A percentile compares a stretch with the other conserved stretches of the same genome.
Conservation (phyloP, 2,797 vertebrate species). For the Cirrhinus molitorella region DNA sequence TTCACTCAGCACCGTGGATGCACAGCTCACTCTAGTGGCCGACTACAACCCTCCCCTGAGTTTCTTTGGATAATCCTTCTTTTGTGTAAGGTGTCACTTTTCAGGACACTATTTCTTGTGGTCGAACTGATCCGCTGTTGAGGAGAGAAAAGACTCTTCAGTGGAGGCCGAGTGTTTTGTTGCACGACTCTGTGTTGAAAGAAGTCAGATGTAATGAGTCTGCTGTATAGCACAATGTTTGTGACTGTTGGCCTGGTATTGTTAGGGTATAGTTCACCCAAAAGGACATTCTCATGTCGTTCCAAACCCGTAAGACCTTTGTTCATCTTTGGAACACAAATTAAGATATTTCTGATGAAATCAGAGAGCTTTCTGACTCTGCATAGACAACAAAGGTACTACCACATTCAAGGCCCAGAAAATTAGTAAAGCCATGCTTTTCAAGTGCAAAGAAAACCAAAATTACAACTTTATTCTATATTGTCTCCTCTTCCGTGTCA, state of each 20-base stretch:
- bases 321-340: not conserved
- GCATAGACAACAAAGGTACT: not conserved
- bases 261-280: not conserved
- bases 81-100: conserved; percentile 23
- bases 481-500: too few relatives aligned
- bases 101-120: conserved; percentile 21
- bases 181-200: conserved; percentile 18
- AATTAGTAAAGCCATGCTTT: too few relatives aligned
- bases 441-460: not conserved
- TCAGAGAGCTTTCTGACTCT: not conserved
- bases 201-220: not conserved
- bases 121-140: not conserved
- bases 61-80: conserved; percentile 24
- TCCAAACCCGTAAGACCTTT: not conserved
- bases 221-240: not conserved
- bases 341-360: not conserved
- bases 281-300: not conserved
- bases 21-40: conserved; percentile 63
- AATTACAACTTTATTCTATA: not conserved
- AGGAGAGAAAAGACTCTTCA: not conserved
- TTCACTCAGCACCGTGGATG: conserved; percentile 56
- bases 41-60: conserved; percentile 52
- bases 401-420: not conserved
- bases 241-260: not conserved
- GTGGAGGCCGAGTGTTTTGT: conserved; percentile 11